Conservation (phyloP, 2,797 vertebrate genomes). For the Sebastes itinus region DNA sequence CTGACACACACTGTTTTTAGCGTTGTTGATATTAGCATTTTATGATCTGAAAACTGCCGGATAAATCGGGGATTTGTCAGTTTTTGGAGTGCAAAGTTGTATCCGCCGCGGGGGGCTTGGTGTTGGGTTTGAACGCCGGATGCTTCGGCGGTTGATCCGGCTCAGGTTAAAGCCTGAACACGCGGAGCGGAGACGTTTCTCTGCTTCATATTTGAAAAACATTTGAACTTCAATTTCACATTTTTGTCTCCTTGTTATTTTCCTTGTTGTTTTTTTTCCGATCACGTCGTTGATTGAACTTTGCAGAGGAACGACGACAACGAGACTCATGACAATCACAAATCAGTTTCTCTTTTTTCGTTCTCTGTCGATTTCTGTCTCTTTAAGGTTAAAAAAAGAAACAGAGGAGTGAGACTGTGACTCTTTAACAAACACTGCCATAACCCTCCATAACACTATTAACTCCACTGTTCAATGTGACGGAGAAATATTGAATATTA, state of each 20-base stretch:
- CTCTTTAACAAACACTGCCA: conserved; percentile 58
- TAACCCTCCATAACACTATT: conserved; percentile 61
- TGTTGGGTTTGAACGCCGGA: neutral
- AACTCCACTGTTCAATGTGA: conserved; percentile 48
- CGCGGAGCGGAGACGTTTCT: neutral
- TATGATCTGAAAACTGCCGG: neutral
- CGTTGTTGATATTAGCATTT: neutral
- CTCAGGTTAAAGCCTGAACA: conserved; percentile 3
- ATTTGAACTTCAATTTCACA: neutral
- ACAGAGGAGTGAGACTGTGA: conserved; percentile 23
- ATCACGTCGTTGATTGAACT: conserved; percentile 6
- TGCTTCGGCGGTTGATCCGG: neutral
- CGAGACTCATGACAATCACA: conserved; percentile 66
- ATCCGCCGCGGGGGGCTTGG: neutral
- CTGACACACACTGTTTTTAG: conserved; percentile 55
- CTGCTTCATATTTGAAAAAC: conserved; percentile 1
- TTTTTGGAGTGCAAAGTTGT: neutral
- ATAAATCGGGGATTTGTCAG: neutral
- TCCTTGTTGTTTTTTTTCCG: neutral
- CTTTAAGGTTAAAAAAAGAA: neutral
- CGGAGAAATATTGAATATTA: conserved; percentile 37
- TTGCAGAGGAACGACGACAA: conserved; percentile 4
- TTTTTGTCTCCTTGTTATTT: neutral
- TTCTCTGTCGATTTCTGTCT: conserved; percentile 5
- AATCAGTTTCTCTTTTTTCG: conserved; percentile 7